Evolutionary conservation across 2,888 invertebrate species (phyloP), one percentile per base, ranked within the genome.

Genomic region (Urechis unicinctus): DNA sequence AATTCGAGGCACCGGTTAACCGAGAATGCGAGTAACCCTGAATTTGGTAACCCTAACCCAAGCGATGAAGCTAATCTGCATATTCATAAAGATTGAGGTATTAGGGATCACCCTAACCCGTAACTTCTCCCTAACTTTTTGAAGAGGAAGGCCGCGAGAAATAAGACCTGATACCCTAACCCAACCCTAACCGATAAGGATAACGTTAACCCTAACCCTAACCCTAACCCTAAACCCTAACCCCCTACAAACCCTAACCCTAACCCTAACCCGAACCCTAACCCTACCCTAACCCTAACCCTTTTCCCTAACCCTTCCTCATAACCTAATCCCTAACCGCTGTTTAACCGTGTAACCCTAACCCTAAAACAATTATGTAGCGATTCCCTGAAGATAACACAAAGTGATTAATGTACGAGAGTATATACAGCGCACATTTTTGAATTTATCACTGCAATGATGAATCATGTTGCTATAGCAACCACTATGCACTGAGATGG

Each of bases 211-310:
- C 57, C 57, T 50, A 50, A 57, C 49, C 57, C 57, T 50, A 50
- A 57, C 49, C 57, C 57, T 50, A 50, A 53, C 57, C 53, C 53
- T 50, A 53, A 49, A 49, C 56, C 53, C 48, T 47, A 57, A 30
- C 56, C 50, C 26, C 31, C 55, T 50, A 51, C 55, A 50, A 58
- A 58, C 55, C 62, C 58, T 58, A 58, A 59, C 60, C 62, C 55
- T 55, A 55, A 55, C 55, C 55, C 55, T 55, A 55, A 55, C 55
- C 55, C 55, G 52, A 55, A 55, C 55, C 55, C 59, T 54, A 60
- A 54, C 48, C 58, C 52, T 54, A n/a, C n/a, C n/a, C n/a, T n/a
- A n/a, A n/a, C n/a, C n/a, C n/a, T n/a, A n/a, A n/a, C n/a, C n/a
- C n/a, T n/a, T n/a, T n/a, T n/a, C n/a, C n/a, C n/a, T n/a, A n/a